phyloP scores from a whole-genome alignment of 2,113 vertebrate genomes.

The Girardinichthys multiradiatus region DNA sequence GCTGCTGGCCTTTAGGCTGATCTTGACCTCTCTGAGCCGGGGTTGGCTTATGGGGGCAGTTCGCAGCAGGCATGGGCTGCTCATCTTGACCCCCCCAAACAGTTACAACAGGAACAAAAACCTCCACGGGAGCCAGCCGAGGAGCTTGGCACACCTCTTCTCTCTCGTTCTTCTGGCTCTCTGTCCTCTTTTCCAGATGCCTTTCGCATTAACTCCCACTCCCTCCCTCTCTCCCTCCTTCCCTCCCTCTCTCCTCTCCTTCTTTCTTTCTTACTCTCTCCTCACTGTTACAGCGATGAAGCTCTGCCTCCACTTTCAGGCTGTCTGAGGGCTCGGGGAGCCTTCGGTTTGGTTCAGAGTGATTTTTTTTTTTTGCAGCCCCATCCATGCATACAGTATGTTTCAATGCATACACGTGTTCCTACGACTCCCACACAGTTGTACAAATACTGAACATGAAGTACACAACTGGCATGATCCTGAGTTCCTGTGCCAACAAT shows the following conservation, averaged over 20 bases:
- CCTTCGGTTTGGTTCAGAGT: conserved; percentile 53
- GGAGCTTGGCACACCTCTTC: conserved; percentile 67
- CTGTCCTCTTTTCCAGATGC: conserved; percentile 71
- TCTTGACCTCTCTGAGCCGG: conserved; percentile 78
- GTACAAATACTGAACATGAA: conserved; percentile 32
- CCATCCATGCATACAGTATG: conserved; percentile 70
- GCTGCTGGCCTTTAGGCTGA: conserved; percentile 77
- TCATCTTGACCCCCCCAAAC: conserved; percentile 70
- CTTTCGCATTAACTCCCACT: conserved; percentile 58
- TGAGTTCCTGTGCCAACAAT: conserved; percentile 16
- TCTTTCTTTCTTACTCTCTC: conserved; percentile 47
- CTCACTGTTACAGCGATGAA: conserved; percentile 51
- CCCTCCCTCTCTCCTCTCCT: conserved; percentile 7
- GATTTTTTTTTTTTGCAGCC: conserved; percentile 44
- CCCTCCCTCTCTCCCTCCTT: conserved; percentile 22
- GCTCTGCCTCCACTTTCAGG: conserved; percentile 60
- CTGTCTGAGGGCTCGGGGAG: conserved; percentile 42
- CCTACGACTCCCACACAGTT: conserved; percentile 44
- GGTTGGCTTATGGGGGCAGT: conserved; percentile 76
- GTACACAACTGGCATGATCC: conserved; percentile 6
- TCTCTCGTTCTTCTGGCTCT: conserved; percentile 67
- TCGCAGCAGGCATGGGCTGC: conserved; percentile 80
- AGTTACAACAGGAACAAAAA: conserved; percentile 18
- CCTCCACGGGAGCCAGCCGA: conserved; percentile 50
- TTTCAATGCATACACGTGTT: conserved; percentile 49